Evolutionary conservation across 2,113 vertebrate species (phyloP).

Genomic region (Malurus melanocephalus): DNA sequence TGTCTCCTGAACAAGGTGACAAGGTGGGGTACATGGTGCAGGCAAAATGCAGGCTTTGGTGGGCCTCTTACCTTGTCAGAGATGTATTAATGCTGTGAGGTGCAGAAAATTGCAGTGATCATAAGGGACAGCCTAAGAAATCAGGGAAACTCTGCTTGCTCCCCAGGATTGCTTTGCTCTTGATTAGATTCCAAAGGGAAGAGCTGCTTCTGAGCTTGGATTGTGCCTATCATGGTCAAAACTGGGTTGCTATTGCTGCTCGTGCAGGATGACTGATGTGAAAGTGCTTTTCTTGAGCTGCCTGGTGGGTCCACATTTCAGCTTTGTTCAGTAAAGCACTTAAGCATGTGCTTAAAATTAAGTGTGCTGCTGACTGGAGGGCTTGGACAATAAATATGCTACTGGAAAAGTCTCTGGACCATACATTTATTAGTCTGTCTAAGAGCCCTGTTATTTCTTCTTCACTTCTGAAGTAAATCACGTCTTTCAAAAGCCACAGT

Average conservation of each 20-base stretch:
- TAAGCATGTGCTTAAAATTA: slow-evolving; percentile 66
- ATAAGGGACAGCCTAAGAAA: neutral
- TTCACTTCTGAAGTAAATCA: slow-evolving; percentile 51
- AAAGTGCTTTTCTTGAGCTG: slow-evolving; percentile 15
- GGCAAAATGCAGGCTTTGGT: neutral
- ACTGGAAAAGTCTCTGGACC: slow-evolving; percentile 52
- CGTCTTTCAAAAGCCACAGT: slow-evolving; percentile 37
- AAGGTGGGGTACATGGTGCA: neutral
- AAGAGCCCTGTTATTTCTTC: slow-evolving; percentile 55
- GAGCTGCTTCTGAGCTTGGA: neutral
- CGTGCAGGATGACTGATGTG: neutral
- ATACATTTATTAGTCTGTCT: slow-evolving; percentile 47
- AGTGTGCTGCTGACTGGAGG: slow-evolving; percentile 46
- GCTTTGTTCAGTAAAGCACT: slow-evolving; percentile 43
- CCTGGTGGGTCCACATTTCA: slow-evolving; percentile 30
- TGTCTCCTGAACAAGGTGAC: neutral
- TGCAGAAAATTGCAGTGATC: neutral
- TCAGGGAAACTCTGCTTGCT: neutral
- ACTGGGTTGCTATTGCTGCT: neutral
- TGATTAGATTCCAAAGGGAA: neutral
- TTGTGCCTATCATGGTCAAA: neutral
- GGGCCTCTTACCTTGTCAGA: neutral
- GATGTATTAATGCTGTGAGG: neutral
- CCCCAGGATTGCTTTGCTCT: neutral
- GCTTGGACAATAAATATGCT: slow-evolving; percentile 56